Percentiles rank a stretch among this genome's conserved stretches.
Conservation (phyloP, 2,888 invertebrate species). For the Trachelus stipa region DNA sequence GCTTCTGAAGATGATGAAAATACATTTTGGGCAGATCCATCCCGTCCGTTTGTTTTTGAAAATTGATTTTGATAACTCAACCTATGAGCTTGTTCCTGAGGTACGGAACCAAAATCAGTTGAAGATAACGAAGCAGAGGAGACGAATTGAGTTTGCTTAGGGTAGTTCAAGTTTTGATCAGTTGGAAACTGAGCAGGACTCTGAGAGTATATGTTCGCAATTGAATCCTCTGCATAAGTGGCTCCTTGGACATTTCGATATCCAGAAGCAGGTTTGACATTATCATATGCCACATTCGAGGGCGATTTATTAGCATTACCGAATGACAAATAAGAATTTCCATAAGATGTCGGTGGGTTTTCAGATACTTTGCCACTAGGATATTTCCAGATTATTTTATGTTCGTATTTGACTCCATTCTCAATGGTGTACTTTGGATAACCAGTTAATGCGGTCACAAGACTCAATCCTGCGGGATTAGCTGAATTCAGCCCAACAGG, state of each 20-base stretch:
- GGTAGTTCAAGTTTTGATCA: slow-evolving; percentile 34
- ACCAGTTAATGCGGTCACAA: slow-evolving; percentile 24
- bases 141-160: slow-evolving; percentile 40
- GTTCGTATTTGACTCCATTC: slow-evolving; percentile 59
- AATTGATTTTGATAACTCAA: slow-evolving; percentile 31
- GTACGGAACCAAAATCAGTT: neutral
- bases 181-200: slow-evolving; percentile 58
- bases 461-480: slow-evolving; percentile 15
- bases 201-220: slow-evolving; percentile 50
- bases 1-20: neutral
- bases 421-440: slow-evolving; percentile 56
- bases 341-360: slow-evolving; percentile 52
- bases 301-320: neutral
- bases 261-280: slow-evolving; percentile 9
- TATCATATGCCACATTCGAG: slow-evolving; percentile 15
- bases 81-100: slow-evolving; percentile 24
- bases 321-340: slow-evolving; percentile 33
- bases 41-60: neutral
- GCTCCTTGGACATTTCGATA: slow-evolving; percentile 1
- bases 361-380: slow-evolving; percentile 59
- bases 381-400: slow-evolving; percentile 64
- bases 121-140: slow-evolving; percentile 35
- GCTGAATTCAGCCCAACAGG: slow-evolving; percentile 2
- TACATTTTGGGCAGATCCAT: neutral
- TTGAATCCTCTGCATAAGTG: slow-evolving; percentile 13